A percentile compares a stretch with the other conserved stretches of the same genome.
These are phyloP conservation scores for Oncopodura yosiiana DNA, from an alignment of 1,140 invertebrate genomes.

Conservation along the genomic window DNA sequence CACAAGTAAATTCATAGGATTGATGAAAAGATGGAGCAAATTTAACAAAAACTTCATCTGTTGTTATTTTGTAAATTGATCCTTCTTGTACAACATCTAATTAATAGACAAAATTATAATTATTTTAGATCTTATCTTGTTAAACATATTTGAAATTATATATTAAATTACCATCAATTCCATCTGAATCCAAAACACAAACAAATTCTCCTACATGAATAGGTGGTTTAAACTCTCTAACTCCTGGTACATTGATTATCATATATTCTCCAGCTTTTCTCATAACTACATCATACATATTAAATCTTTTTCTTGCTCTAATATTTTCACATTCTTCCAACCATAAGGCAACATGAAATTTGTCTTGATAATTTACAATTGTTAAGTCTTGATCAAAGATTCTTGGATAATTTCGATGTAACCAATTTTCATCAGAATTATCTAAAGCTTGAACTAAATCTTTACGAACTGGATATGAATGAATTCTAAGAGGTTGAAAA, in stretches of 20 bases:
- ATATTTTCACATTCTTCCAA: constrained; percentile 1
- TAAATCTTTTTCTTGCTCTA: neutral
- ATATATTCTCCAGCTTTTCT: neutral
- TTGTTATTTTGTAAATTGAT: neutral
- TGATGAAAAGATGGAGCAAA: neutral
- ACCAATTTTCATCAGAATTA: neutral
- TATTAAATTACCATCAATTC: no score
- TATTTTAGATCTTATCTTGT: no score
- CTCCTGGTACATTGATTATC: neutral
- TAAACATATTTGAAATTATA: no score
- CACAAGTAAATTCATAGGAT: neutral
- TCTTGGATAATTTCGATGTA: neutral
- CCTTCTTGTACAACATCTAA: constrained; percentile 1
- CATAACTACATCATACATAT: neutral
- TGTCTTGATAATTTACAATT: neutral
- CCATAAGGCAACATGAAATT: neutral
- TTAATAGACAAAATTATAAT: no score
- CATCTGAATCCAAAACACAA: no score
- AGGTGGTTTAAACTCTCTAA: neutral
- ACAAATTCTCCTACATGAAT: neutral
- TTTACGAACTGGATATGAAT: neutral
- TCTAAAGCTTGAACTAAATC: neutral
- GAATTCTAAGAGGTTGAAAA: neutral
- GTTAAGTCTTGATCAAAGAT: neutral
- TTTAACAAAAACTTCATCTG: neutral